Base-by-base conservation (phyloP, 2,113 vertebrate genomes). In the Myiagra hebetior region DNA sequence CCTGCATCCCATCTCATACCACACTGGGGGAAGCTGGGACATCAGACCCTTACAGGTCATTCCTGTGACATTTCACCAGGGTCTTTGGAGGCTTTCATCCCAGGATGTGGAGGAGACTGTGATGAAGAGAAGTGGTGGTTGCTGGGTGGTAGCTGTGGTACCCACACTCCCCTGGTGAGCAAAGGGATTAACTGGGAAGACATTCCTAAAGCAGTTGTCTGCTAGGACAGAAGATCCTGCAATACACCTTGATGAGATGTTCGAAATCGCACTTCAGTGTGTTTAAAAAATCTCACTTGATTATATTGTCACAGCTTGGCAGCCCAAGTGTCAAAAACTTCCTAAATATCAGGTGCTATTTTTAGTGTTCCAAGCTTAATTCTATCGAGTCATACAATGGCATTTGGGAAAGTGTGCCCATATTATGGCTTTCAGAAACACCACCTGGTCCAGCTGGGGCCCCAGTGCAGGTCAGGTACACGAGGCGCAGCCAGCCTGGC, bases 261-360 rank as follows among this genome's bases (percentile, higher is more conserved):
- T 77, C 37, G 15, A 96, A 93, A 95, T 77, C 1, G 1, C 68
- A 76, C 84, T 90, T 85, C 27, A 8, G 15, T 39, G 81, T 91
- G 59, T 93, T 96, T 88, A 87, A 96, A 95, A 95, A 94, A 95
- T 95, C 90, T 65, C 95, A 89, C 91, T 94, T 56, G 72, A 91
- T 95, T 84, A 52, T 81, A 81, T 90, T 94, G 91, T 95, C 94
- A 96, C 91, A 93, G 75, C 82, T 93, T 96, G 92, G 92, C 94
- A 96, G 87, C 62, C 49, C 16, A 27, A 76, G 91, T 86, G 92
- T 76, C 85, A 89, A 86, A 94, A 96, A 91, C 6, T 94, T 95
- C 84, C 89, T 88, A 90, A 95, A 95, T 90, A 94, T 81, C 96
- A 94, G 87, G 89, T 42, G 59, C 79, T 90, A 94, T 91, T 94